Base-by-base conservation (phyloP, 2,113 vertebrate genomes). In the Onychorhynchus coronatus region DNA sequence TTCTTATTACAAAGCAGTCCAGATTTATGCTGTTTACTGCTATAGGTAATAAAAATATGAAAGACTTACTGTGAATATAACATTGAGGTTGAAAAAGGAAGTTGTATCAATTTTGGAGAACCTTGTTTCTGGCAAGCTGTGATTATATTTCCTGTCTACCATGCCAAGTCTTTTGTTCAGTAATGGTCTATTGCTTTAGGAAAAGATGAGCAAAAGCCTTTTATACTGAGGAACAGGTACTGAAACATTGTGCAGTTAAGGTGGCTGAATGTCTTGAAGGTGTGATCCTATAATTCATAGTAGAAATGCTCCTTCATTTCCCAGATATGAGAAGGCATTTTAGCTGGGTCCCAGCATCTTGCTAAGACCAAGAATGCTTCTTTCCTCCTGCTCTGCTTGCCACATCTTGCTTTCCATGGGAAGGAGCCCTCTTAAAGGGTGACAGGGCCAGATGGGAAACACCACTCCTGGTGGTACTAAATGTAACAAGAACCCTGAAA, bases 381-480 rank as follows among this genome's bases (percentile, higher is more conserved):
- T 89, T 86, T 80, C 27, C 14, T 68, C 8, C 62, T 76, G 25
- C 17, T 46, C 12, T 49, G 10, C 41, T 86, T 73, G 17, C 67
- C 13, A 23, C 2, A 1, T 85, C 12, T 35, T 67, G 37, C n/a
- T 77, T 84, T 82, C 89, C 37, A 37, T 2, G 14, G 42, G 33
- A 71, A 70, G 31, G 9, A 80, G 17, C 15, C 4, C 7, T 35
- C 15, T 14, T 16, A 61, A 11, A 17, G 8, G 2, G 5, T 89
- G 24, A 53, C 37, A 0, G 0, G 20, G 13, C 4, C 7, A 8
- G 28, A 8, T 73, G 15, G 11, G 17, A 86, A 33, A 12, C 30
- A 49, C 28, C 9, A 4, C 35, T 71, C 14, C 68, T 71, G 33
- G 8, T 71, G 42, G 42, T 20, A 65, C 6, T n/a, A 49, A 80